Base-by-base conservation (phyloP, 1,140 invertebrate species). In the Bradynema listronoti region DNA sequence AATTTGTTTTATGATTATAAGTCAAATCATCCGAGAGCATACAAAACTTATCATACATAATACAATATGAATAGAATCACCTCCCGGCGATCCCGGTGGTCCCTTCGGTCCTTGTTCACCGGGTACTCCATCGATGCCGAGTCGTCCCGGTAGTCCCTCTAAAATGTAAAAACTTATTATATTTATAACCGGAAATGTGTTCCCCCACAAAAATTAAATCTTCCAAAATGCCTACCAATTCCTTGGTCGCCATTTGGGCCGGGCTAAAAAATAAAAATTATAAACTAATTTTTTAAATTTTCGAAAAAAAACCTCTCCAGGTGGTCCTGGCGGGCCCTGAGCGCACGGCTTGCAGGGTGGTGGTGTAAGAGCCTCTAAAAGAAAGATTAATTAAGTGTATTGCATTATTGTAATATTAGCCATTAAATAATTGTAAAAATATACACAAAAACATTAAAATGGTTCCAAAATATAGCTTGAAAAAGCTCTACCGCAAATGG, bases 331-430 rank as follows among this genome's bases (percentile, higher is more conserved):
- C 25, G 63, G 63, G 32, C 62, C 62, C n/a, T 61, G 45, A 0
- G 60, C 27, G 19, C 62, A 64, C 24, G 58, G 62, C 24, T 54
- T 51, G 51, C 62, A 64, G 11, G 62, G 62, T 46, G 62, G 62
- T 22, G 62, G 62, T n/a, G 62, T 66, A 39, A 25, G 25, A n/a
- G n/a, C 16, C 7, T 58, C 54, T 34, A 0, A 43, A n/a, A 29
- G 7, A 9, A 7, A 7, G 45, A 7, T 25, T 52, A 16, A 5
- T 36, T 50, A 4, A 9, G 16, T 50, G 34, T 24, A 4, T n/a
- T n/a, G n/a, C n/a, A n/a, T n/a, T n/a, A n/a, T n/a, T n/a, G n/a
- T n/a, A n/a, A n/a, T n/a, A n/a, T n/a, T n/a, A n/a, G n/a, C n/a
- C n/a, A n/a, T n/a, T n/a, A n/a, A n/a, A n/a, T n/a, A n/a, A n/a